Evolutionary conservation across 1,140 invertebrate species (phyloP).

Genomic region (Lamellibrachia luymesi): DNA sequence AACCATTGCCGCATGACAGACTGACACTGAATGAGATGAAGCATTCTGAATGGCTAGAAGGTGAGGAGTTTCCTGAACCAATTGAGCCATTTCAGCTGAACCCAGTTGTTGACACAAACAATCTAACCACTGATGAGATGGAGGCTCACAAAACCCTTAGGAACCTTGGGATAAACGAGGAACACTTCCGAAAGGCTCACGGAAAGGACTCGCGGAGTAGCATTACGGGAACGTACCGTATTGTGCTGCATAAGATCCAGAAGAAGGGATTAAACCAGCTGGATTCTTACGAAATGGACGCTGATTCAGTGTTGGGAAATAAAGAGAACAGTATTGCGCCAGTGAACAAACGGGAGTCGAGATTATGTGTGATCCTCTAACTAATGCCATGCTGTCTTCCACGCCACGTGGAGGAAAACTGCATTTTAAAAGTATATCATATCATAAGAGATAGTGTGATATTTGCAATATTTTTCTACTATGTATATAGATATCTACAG

Average conservation of each 20-base stretch:
- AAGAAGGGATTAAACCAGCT: slow-evolving; percentile 30
- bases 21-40: slow-evolving; percentile 59
- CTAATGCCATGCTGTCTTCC: neutral
- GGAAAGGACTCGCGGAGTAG: slow-evolving; percentile 59
- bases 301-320: neutral
- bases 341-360: slow-evolving; percentile 15
- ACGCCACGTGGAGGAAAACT: neutral
- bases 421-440: neutral
- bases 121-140: slow-evolving; percentile 51
- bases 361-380: slow-evolving; percentile 17
- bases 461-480: slow-evolving; percentile 2
- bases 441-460: neutral
- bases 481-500: slow-evolving; percentile 1
- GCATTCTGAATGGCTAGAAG: slow-evolving; percentile 60
- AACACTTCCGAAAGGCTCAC: slow-evolving; percentile 58
- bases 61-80: slow-evolving; percentile 45
- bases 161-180: slow-evolving; percentile 61
- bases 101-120: slow-evolving; percentile 15
- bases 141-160: slow-evolving; percentile 55
- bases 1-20: slow-evolving; percentile 59
- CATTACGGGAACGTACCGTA: slow-evolving; percentile 65
- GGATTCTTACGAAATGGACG: slow-evolving; percentile 9
- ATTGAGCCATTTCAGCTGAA: slow-evolving; percentile 49
- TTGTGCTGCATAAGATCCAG: slow-evolving; percentile 62
- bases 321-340: slow-evolving; percentile 12